Evolutionary conservation across 2,888 invertebrate species (phyloP).

Genomic region (Synergus itoensis): DNA sequence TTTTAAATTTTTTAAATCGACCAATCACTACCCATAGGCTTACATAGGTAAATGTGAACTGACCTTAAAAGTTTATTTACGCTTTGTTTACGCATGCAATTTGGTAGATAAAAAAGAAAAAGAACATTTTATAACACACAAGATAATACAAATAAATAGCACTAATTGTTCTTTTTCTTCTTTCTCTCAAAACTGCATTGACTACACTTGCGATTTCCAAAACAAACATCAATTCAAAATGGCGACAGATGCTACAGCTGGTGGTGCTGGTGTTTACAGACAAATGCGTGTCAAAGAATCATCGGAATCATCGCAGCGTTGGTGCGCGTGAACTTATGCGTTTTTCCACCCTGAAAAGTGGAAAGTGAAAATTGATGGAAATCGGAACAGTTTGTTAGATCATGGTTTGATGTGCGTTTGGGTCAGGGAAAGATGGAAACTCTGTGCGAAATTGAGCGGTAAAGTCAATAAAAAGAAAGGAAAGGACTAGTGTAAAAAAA

Average conservation of each 20-base stretch:
- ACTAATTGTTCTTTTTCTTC: neutral
- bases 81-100: neutral
- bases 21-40: neutral
- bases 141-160: too few species aligned
- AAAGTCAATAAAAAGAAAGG: neutral
- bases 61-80: neutral
- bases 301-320: conserved; percentile 52
- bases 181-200: too few species aligned
- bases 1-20: neutral
- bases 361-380: neutral
- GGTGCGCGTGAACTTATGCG: conserved; percentile 41
- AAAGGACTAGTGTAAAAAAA: conserved; percentile 1
- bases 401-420: conserved; percentile 29
- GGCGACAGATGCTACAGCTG: conserved; percentile 58
- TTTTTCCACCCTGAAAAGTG: neutral
- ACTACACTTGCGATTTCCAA: neutral
- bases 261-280: conserved; percentile 76
- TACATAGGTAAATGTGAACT: neutral
- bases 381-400: too few species aligned
- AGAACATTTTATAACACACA: neutral
- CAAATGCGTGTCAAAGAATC: conserved; percentile 66
- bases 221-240: conserved; percentile 58
- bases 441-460: neutral
- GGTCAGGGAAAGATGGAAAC: conserved; percentile 11
- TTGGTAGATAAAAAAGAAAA: neutral